These are phyloP conservation scores for Dolichotis patagonum DNA, from an alignment of 2,113 vertebrate genomes.

Conservation along the genomic window DNA sequence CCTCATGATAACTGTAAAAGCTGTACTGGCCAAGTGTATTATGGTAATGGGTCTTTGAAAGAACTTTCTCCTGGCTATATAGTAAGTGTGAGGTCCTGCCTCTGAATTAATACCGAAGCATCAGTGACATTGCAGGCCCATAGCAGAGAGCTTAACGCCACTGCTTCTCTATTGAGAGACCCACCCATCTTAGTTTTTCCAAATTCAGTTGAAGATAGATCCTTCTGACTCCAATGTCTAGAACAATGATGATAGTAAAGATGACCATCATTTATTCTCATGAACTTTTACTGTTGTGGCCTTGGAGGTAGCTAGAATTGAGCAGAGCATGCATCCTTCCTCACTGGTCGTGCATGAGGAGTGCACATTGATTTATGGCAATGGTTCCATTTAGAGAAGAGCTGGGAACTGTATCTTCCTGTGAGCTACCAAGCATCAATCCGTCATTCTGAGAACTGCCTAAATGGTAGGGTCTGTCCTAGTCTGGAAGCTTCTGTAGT, in stretches of 20 bases:
- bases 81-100: background rate
- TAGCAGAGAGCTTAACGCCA: background rate
- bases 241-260: background rate
- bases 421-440: background rate
- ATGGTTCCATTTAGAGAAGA: background rate
- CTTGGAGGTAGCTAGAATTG: background rate
- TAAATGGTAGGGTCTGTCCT: background rate
- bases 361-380: background rate
- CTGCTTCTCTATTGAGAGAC: background rate
- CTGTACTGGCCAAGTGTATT: conserved; percentile 28
- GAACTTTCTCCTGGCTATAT: background rate
- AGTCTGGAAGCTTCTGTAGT: background rate
- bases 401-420: background rate
- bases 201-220: background rate
- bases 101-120: conserved; percentile 39
- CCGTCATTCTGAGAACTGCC: conserved; percentile 13
- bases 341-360: accelerated
- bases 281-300: background rate
- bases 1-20: conserved; percentile 55
- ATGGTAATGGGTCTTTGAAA: conserved; percentile 66
- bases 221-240: background rate
- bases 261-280: background rate
- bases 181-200: background rate
- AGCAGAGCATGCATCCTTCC: background rate
- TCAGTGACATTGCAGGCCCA: background rate